A percentile compares a stretch with the other conserved stretches of the same genome.
phyloP scores from a whole-genome alignment of 2,113 vertebrate species.

The Hymenochirus boettgeri region DNA sequence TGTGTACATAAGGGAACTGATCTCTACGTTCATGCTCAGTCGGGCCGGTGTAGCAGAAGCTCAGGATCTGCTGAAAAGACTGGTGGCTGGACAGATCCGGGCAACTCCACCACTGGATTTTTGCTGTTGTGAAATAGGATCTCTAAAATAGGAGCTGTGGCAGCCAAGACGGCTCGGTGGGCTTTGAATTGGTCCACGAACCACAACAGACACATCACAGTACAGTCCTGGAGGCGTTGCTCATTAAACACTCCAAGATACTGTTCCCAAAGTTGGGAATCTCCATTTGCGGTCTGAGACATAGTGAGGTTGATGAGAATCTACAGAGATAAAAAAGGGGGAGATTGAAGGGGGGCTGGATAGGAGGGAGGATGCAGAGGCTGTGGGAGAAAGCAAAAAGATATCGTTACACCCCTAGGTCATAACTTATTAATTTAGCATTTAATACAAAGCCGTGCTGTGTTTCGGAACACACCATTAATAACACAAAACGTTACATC shows the following conservation, averaged over 20 bases:
- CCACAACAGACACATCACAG: conserved; percentile 93
- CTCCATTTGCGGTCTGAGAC: conserved; percentile 98
- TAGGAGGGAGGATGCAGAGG: neutral
- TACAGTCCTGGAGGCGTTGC: conserved; percentile 94
- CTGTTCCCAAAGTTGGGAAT: conserved; percentile 97
- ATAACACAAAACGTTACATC: too few species aligned
- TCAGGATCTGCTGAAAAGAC: conserved; percentile 94
- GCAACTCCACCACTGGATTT: conserved; percentile 86
- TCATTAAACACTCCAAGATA: conserved; percentile 96
- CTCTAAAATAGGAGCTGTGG: conserved; percentile 93
- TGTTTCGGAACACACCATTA: too few species aligned
- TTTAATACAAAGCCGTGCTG: too few species aligned
- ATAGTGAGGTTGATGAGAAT: conserved; percentile 48
- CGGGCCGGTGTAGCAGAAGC: conserved; percentile 92
- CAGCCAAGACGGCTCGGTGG: conserved; percentile 85
- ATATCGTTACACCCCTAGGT: too few species aligned
- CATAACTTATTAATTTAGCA: too few species aligned
- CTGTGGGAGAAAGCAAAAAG: neutral
- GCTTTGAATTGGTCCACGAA: conserved; percentile 92
- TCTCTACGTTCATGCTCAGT: conserved; percentile 93
- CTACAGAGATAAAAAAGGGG: too few species aligned
- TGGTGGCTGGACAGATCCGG: conserved; percentile 82
- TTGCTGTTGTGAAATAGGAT: conserved; percentile 91
- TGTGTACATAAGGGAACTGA: conserved; percentile 95
- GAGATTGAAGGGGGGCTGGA: conserved; percentile 12